Evolutionary conservation across 37 sponge, comb jelly and placozoan genomes (phyloP).

Genomic region (Spongilla lacustris): DNA sequence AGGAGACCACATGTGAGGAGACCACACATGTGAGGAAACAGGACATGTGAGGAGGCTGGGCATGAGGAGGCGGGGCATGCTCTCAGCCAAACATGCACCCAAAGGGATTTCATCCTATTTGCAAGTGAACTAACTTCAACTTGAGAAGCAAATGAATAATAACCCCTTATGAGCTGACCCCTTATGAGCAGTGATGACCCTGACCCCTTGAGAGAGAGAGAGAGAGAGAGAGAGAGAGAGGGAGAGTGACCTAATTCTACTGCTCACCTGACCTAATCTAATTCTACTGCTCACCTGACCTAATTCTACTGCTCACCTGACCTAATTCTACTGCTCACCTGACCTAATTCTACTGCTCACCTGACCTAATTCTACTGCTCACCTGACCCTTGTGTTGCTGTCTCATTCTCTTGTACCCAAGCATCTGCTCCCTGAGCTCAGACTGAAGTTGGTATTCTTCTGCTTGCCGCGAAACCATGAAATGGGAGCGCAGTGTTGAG

Average conservation of each 20-base stretch:
- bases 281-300: too few species aligned
- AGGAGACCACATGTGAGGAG: background rate
- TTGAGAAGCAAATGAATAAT: too few species aligned
- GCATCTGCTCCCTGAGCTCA: slow-evolving; percentile 95
- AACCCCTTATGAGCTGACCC: too few species aligned
- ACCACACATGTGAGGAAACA: too few species aligned
- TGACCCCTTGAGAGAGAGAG: too few species aligned
- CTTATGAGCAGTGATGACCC: too few species aligned
- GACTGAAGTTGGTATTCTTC: slow-evolving; percentile 85
- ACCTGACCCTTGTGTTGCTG: slow-evolving; percentile 94
- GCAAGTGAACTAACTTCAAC: too few species aligned
- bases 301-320: too few species aligned
- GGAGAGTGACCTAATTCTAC: too few species aligned
- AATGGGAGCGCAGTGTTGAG: slow-evolving; percentile 87
- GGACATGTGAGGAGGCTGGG: background rate
- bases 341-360: background rate
- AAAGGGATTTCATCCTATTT: background rate
- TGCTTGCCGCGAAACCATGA: slow-evolving; percentile 83
- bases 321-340: background rate
- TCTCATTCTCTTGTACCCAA: slow-evolving; percentile 94
- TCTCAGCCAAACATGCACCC: background rate
- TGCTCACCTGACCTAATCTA: background rate
- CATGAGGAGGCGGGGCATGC: background rate
- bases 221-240: too few species aligned
- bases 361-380: slow-evolving; percentile 3